Evolutionary conservation across 2,113 vertebrate genomes (phyloP), one percentile per base, ranked within the genome.

Genomic region (Ariopsis seemanni): DNA sequence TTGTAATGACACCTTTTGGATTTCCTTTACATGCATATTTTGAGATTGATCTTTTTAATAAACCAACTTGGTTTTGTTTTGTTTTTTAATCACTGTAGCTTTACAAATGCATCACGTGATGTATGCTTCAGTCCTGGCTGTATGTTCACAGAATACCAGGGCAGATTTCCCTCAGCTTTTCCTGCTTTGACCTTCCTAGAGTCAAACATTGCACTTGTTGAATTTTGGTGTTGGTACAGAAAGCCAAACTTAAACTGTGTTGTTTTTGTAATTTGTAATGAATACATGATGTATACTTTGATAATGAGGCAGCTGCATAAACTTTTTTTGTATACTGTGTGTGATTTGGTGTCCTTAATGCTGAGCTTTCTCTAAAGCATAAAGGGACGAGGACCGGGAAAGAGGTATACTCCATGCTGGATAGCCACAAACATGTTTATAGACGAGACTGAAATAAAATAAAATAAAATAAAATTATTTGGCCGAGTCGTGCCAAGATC

Each of bases 291-390:
- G 67, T 88, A 69, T 17, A 84, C 11, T 81, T 86, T 79, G 12
- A 63, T 85, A 74, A 86, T 83, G 62, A 88, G 85, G 89, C 87
- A 90, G 87, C 89, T 90, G 85, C 88, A 90, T 88, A 86, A 86
- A 88, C 20, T 14, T 63, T 57, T 86, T 84, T 60, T 72, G 34
- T n/a, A 50, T 22, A 69, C 5, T 83, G 17, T 53, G 11, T 7
- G 15, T 71, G n/a, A 65, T 71, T 52, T 34, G n/a, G 78, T 80
- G 1, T 80, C 53, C 57, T 80, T 58, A 80, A 58, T 58, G 20
- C 20, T 75, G 72, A 14, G 25, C 7, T n/a, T n/a, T n/a, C 5
- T 57, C 30, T 27, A 57, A 79, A 57, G 15, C 12, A 20, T 57
- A 11, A 27, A 57, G 15, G 22, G 50, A 6, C 27, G 17, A 53